phyloP scores from a whole-genome alignment of 2,797 vertebrate species.

The Intellagama lesueurii region DNA sequence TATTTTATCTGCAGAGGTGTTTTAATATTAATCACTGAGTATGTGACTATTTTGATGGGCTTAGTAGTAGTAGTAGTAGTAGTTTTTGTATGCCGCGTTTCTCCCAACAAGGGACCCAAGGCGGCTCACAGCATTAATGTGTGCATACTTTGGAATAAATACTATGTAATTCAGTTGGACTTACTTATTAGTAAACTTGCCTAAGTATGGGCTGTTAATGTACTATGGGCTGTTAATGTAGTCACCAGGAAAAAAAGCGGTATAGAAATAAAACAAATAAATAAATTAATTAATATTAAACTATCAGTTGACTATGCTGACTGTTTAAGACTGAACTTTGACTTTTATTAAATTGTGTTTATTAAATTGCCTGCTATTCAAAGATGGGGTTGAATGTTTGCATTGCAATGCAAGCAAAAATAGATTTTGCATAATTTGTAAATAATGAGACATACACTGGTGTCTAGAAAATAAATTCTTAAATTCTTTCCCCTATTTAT shows the following conservation, averaged over 20 bases:
- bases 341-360: slow-evolving; percentile 65
- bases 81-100: too few relatives aligned
- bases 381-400: slow-evolving; percentile 43
- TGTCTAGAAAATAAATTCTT: slow-evolving; percentile 34
- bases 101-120: too few relatives aligned
- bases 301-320: slow-evolving; percentile 53
- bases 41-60: slow-evolving; percentile 45
- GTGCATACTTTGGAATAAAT: slow-evolving; percentile 3
- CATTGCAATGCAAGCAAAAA: slow-evolving; percentile 13
- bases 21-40: slow-evolving; percentile 61
- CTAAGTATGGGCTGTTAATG: neutral
- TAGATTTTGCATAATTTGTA: slow-evolving; percentile 31
- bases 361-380: slow-evolving; percentile 19
- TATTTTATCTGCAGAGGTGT: slow-evolving; percentile 77
- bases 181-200: neutral
- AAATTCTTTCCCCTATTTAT: slow-evolving; percentile 46
- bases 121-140: too few relatives aligned
- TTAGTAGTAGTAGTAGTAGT: neutral
- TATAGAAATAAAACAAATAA: too few relatives aligned
- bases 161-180: neutral
- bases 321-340: slow-evolving; percentile 65
- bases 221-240: too few relatives aligned
- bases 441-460: neutral
- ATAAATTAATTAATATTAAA: slow-evolving; percentile 31
- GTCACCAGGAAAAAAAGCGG: too few relatives aligned